phyloP scores from a whole-genome alignment of 1,140 invertebrate genomes.

The Vanessa tameamea region DNA sequence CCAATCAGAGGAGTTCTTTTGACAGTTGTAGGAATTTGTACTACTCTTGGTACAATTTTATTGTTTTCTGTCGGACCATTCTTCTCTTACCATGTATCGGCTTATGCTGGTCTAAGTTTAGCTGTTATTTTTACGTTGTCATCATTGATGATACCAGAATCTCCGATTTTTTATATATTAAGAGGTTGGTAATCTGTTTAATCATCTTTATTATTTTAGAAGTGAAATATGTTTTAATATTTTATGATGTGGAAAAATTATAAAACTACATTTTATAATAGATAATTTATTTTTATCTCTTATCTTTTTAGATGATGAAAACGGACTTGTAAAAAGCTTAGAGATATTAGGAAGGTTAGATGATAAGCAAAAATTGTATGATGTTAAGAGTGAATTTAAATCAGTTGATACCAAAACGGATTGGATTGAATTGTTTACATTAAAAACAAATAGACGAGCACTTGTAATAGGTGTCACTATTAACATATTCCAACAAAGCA shows the following conservation, averaged over 20 bases:
- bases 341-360: constrained; percentile 32
- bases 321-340: constrained; percentile 29
- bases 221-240: too few relatives aligned
- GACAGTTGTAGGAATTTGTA: constrained; percentile 47
- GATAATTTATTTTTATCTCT: not conserved
- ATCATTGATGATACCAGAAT: constrained; percentile 50
- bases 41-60: constrained; percentile 47
- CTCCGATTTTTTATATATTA: constrained; percentile 51
- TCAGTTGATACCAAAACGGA: constrained; percentile 30
- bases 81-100: constrained; percentile 36
- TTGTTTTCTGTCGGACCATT: constrained; percentile 49
- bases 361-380: constrained; percentile 38
- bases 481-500: constrained; percentile 60
- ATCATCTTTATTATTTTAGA: not conserved
- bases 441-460: constrained; percentile 47
- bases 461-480: constrained; percentile 45
- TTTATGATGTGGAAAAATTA: too few relatives aligned
- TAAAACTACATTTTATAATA: too few relatives aligned
- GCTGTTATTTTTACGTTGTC: constrained; percentile 35
- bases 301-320: constrained; percentile 37
- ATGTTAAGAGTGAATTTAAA: constrained; percentile 30
- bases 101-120: constrained; percentile 42
- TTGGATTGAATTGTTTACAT: constrained; percentile 44
- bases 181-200: constrained; percentile 42
- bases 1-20: constrained; percentile 50